Conservation (phyloP, 2,888 invertebrate species). For the Tyria jacobaeae region DNA sequence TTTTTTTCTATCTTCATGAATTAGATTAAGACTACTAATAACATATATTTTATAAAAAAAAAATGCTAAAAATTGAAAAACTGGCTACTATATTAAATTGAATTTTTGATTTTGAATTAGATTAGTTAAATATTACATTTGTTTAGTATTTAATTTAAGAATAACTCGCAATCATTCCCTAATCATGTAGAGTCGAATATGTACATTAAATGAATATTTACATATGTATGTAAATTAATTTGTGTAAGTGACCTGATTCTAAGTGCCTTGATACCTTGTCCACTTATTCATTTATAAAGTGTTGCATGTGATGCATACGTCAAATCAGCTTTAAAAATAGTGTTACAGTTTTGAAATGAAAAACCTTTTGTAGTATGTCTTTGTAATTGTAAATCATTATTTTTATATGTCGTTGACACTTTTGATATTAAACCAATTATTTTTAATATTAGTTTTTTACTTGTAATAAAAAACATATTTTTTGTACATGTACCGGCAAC, state of each 20-base stretch:
- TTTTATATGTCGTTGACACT: slow-evolving; percentile 42
- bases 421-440: slow-evolving; percentile 36
- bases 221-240: background rate
- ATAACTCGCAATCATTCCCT: slow-evolving; percentile 40
- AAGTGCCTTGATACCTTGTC: slow-evolving; percentile 26
- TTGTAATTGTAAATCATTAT: slow-evolving; percentile 27
- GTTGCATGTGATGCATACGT: slow-evolving; percentile 40
- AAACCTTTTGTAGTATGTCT: slow-evolving; percentile 23
- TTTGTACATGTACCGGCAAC: background rate
- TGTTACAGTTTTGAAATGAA: slow-evolving; percentile 19
- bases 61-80: no score
- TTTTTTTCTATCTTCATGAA: no score
- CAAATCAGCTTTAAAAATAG: slow-evolving; percentile 44
- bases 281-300: slow-evolving; percentile 16
- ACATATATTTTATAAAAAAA: no score
- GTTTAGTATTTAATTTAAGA: slow-evolving; percentile 6
- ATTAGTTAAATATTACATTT: background rate
- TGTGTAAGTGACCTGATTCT: slow-evolving; percentile 32
- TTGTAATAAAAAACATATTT: background rate
- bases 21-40: no score
- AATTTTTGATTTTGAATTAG: no score
- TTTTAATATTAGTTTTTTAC: background rate
- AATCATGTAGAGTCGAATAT: slow-evolving; percentile 20
- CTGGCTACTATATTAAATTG: no score
- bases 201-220: slow-evolving; percentile 6